A percentile compares a stretch with the other conserved stretches of the same genome.
phyloP scores from a whole-genome alignment of 64 coral and sea anemone genomes.

The Actinia equina region DNA sequence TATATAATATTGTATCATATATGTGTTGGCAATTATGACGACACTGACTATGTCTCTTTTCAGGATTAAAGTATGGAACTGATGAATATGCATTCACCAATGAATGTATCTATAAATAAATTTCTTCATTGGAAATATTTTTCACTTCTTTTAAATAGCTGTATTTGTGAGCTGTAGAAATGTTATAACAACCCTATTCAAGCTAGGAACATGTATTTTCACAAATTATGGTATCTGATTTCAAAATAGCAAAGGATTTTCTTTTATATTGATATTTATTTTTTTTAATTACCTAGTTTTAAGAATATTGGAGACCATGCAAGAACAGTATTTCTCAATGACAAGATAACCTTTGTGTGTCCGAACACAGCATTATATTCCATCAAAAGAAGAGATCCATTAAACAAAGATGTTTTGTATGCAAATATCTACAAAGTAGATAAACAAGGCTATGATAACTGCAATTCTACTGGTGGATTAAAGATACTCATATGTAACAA shows the following conservation, averaged over 20 bases:
- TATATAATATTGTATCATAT: no score
- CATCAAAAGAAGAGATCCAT: neutral
- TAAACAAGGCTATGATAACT: conserved; percentile 41
- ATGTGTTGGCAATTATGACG: no score
- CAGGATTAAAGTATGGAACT: no score
- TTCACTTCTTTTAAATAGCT: no score
- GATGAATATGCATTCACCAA: no score
- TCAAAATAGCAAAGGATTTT: no score
- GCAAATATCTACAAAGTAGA: conserved; percentile 56
- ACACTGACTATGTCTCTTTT: no score
- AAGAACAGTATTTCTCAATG: conserved; percentile 40
- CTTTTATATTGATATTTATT: neutral
- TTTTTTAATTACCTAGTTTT: conserved; percentile 34
- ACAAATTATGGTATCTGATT: no score
- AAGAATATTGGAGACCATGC: conserved; percentile 1
- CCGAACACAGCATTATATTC: conserved; percentile 12
- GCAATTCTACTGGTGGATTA: conserved; percentile 33
- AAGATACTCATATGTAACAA: conserved; percentile 28
- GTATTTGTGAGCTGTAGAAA: no score
- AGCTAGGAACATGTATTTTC: no score
- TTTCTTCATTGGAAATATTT: no score
- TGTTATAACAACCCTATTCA: neutral
- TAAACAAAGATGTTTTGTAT: conserved; percentile 29
- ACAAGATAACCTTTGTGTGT: conserved; percentile 15
- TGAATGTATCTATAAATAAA: no score